These are phyloP conservation scores for Maniola hyperantus DNA, from an alignment of 2,888 invertebrate species.

Conservation along the genomic window DNA sequence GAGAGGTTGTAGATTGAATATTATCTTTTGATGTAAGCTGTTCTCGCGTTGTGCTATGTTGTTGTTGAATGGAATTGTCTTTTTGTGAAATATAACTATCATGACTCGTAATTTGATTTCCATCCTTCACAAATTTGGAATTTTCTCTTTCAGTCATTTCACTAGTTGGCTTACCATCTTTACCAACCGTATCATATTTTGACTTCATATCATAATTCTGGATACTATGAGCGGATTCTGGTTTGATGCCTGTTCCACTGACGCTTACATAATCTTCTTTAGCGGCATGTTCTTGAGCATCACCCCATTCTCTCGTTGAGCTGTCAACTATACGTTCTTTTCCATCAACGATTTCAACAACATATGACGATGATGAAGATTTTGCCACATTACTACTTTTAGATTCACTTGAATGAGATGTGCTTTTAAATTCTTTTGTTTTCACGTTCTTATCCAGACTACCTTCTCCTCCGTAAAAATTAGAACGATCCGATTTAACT, in stretches of 20 bases:
- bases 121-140: conserved; percentile 71
- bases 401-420: conserved; percentile 75
- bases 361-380: conserved; percentile 85
- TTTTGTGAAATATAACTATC: conserved; percentile 68
- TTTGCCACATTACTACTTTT: conserved; percentile 81
- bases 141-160: conserved; percentile 66
- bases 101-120: conserved; percentile 66
- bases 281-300: conserved; percentile 68
- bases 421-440: conserved; percentile 66
- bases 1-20: conserved; percentile 20
- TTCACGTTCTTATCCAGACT: conserved; percentile 62
- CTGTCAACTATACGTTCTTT: conserved; percentile 84
- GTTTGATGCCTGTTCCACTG: conserved; percentile 82
- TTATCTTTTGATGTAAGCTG: conserved; percentile 49
- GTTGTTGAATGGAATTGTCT: conserved; percentile 66
- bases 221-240: conserved; percentile 79
- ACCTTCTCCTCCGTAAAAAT: conserved; percentile 70
- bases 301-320: conserved; percentile 83
- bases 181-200: conserved; percentile 78
- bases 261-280: conserved; percentile 80
- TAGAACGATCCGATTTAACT: conserved; percentile 61
- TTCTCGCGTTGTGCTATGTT: conserved; percentile 59
- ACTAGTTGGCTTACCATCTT: conserved; percentile 76
- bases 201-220: conserved; percentile 80
- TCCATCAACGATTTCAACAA: conserved; percentile 85